Conservation (phyloP, 2,113 vertebrate species). For the Ariopsis seemanni region DNA sequence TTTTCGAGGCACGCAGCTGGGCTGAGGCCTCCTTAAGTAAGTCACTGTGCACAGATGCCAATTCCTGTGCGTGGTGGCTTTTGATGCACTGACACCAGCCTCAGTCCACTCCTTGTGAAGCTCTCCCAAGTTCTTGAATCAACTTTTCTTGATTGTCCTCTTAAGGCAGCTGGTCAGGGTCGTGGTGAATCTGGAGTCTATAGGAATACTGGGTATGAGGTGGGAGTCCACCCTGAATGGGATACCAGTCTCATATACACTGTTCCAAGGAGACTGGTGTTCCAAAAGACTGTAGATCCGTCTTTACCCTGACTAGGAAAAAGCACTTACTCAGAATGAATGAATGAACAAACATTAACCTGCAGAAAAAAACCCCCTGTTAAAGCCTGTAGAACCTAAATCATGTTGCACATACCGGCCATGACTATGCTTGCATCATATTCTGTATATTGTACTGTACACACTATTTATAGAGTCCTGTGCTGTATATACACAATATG, state of each 20-base stretch:
- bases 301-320: background rate
- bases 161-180: background rate
- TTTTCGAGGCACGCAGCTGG: too few relatives aligned
- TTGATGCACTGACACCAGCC: too few relatives aligned
- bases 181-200: background rate
- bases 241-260: too few relatives aligned
- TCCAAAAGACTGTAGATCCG: background rate
- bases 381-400: background rate
- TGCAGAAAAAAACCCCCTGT: too few relatives aligned
- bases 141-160: too few relatives aligned
- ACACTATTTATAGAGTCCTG: background rate
- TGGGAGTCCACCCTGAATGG: too few relatives aligned
- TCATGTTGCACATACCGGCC: background rate
- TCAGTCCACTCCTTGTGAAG: too few relatives aligned
- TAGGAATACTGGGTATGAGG: background rate
- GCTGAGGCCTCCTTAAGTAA: too few relatives aligned
- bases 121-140: too few relatives aligned
- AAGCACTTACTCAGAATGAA: background rate
- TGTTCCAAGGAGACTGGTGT: background rate
- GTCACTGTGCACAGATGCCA: too few relatives aligned
- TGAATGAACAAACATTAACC: background rate
- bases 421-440: background rate
- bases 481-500: background rate
- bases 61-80: too few relatives aligned
- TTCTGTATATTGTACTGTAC: background rate